Evolutionary conservation across 1,140 invertebrate genomes (phyloP), one percentile per base, ranked within the genome.

Genomic region (Drosophila kurseongensis): DNA sequence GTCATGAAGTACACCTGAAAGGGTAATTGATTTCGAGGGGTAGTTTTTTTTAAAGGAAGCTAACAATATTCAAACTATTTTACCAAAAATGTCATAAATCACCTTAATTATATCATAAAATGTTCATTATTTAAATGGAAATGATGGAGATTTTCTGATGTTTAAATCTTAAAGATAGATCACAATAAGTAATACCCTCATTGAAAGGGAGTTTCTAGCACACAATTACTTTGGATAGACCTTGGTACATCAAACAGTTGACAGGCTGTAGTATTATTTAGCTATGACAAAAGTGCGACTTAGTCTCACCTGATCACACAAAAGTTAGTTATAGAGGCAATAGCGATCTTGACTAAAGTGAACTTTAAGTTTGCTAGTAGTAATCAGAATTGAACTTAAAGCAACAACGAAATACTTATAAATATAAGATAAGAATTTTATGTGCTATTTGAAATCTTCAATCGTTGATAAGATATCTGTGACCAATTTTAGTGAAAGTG

Each of bases 281-380:
- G n/a, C 23, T 14, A n/a, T 45, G 66, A 67, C 1, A 45, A 55
- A 69, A 69, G 61, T 69, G 23, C 66, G 14, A 47, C 61, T 23
- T 55, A 16, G 32, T 41, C 48, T 52, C 65, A 67, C 40, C 66
- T 69, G 48, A 69, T 69, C 61, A 69, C 48, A 67, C 16, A 55
- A 5, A 47, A n/a, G 5, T 14, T 10, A 38, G 9, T 18, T 41
- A 9, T 42, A 27, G 60, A 23, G 57, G 29, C 18, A 41, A 35
- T 14, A 44, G n/a, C 60, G 52, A 14, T 42, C 29, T 18, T 27
- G 29, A 32, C 38, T 35, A 12, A 27, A 36, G 7, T 29, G 4
- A 65, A 13, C 12, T 29, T 4, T 10, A 60, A 59, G 42, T 35
- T 18, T 16, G 32, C 47, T 32, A 14, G 10, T 36, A 41, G 13